Percentiles rank a stretch among this genome's conserved stretches.
Evolutionary conservation across 2,888 invertebrate genomes (phyloP).

Genomic region (Troides oblongomaculatus): DNA sequence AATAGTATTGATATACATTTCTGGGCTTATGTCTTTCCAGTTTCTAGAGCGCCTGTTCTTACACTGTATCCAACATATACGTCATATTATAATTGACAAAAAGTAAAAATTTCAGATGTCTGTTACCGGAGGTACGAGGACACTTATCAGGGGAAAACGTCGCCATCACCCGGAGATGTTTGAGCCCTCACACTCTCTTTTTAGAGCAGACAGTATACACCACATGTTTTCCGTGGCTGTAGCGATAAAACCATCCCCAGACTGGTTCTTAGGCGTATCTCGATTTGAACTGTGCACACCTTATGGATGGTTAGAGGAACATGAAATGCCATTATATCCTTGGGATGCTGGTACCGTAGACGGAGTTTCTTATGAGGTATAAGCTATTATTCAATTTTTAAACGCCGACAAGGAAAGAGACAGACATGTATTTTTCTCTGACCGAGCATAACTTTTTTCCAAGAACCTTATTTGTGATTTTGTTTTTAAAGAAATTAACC

Average conservation of each 20-base stretch:
- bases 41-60: too few species aligned
- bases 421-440: too few species aligned
- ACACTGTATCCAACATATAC: too few species aligned
- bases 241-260: slow-evolving; percentile 68
- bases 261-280: slow-evolving; percentile 70
- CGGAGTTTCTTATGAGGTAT: slow-evolving; percentile 69
- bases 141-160: slow-evolving; percentile 63
- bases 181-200: slow-evolving; percentile 63
- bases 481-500: too few species aligned
- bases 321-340: slow-evolving; percentile 58
- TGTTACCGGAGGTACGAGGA: slow-evolving; percentile 53
- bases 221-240: slow-evolving; percentile 66
- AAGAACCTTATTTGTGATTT: neutral
- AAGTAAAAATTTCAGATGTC: slow-evolving; percentile 51
- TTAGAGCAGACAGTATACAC: slow-evolving; percentile 65
- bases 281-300: slow-evolving; percentile 64
- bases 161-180: slow-evolving; percentile 68
- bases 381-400: neutral
- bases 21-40: too few species aligned
- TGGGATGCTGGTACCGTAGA: slow-evolving; percentile 72
- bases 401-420: too few species aligned
- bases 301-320: slow-evolving; percentile 53
- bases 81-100: too few species aligned
- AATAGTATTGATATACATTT: too few species aligned
- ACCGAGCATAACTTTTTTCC: too few species aligned